A percentile compares a stretch with the other conserved stretches of the same genome.
Conservation (phyloP, 2,797 vertebrate species). For the Apogon talboti region DNA sequence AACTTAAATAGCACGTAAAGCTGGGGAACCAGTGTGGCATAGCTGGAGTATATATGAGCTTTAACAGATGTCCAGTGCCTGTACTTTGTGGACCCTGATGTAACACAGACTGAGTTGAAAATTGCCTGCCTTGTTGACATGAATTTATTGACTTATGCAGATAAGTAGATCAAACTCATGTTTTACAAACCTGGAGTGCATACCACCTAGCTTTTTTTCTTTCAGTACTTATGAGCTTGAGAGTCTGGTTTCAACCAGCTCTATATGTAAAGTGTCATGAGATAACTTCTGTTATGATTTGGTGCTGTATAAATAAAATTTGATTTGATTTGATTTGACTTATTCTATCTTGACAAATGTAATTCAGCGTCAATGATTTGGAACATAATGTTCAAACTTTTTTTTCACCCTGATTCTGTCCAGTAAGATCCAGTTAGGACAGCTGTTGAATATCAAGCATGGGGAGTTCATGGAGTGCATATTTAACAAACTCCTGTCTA, state of each 20-base stretch:
- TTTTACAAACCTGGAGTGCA: neutral
- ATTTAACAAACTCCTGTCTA: slow-evolving; percentile 62
- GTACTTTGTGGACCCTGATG: neutral
- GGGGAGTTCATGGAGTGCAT: slow-evolving; percentile 56
- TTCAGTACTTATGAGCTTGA: too few species aligned
- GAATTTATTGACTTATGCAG: neutral
- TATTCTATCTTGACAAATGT: neutral
- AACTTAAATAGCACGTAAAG: neutral
- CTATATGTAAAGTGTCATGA: too few species aligned
- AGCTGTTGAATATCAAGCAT: slow-evolving; percentile 5
- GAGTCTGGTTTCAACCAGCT: too few species aligned
- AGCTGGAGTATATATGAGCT: neutral
- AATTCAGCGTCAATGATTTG: neutral
- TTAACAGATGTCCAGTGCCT: neutral
- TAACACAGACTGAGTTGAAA: neutral
- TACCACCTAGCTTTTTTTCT: neutral
- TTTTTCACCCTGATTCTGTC: slow-evolving; percentile 9
- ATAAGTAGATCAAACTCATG: too few species aligned
- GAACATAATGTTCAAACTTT: slow-evolving; percentile 9
- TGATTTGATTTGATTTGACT: too few species aligned
- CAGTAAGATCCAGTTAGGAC: neutral
- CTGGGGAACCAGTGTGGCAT: too few species aligned
- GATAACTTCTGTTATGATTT: too few species aligned
- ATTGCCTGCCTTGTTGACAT: neutral
- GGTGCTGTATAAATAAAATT: too few species aligned